Evolutionary conservation across 2,888 invertebrate species (phyloP).

Genomic region (Mamestra brassicae): DNA sequence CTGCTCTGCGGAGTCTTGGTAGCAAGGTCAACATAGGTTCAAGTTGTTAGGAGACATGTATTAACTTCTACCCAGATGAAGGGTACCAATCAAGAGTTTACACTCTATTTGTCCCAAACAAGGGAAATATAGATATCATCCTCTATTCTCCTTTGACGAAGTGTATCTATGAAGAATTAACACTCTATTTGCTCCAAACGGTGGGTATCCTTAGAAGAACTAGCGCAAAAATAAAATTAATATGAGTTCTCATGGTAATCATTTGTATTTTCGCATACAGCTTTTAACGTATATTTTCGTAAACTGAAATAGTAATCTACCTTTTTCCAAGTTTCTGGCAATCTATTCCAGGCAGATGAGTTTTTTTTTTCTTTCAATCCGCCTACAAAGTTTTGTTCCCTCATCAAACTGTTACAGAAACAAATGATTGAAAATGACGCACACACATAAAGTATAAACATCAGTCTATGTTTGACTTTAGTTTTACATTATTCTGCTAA

Average conservation of each 20-base stretch:
- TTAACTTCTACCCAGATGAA: too few species aligned
- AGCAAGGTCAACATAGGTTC: not conserved
- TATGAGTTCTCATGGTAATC: not conserved
- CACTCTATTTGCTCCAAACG: too few species aligned
- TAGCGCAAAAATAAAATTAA: not conserved
- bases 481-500: constrained; percentile 32
- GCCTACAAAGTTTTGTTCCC: constrained; percentile 25
- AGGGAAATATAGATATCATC: too few species aligned
- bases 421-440: constrained; percentile 34
- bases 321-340: not conserved
- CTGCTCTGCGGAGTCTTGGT: not conserved
- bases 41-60: too few species aligned
- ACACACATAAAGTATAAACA: constrained; percentile 34
- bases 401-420: constrained; percentile 35
- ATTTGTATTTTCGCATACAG: not conserved
- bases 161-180: not conserved
- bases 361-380: constrained; percentile 1
- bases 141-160: too few species aligned
- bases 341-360: not conserved
- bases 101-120: too few species aligned
- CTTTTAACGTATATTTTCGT: not conserved
- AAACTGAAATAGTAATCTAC: not conserved
- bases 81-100: not conserved
- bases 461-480: constrained; percentile 35
- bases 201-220: too few species aligned